These are phyloP conservation scores for Drosophila koepferae DNA, from an alignment of 2,888 invertebrate genomes.

Conservation along the genomic window DNA sequence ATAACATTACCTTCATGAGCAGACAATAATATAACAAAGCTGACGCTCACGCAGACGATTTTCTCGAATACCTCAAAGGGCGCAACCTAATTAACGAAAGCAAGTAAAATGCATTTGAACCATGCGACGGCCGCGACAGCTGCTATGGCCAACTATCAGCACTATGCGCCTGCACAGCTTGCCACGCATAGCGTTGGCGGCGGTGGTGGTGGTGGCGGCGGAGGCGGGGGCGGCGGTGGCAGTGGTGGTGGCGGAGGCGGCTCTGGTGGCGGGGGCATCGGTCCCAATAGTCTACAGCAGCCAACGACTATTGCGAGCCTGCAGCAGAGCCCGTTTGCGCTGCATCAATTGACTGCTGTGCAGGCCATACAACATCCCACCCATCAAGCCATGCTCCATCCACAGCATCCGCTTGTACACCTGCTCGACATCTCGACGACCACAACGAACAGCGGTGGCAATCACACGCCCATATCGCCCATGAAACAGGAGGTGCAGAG, in stretches of 20 bases:
- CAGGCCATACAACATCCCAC: conserved; percentile 83
- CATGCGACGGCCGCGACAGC: conserved; percentile 81
- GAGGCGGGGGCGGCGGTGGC: conserved; percentile 57
- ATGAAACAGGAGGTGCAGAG: conserved; percentile 81
- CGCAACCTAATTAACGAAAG: conserved; percentile 46
- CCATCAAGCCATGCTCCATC: conserved; percentile 83
- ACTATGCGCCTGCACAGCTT: conserved; percentile 82
- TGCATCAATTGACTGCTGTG: conserved; percentile 82
- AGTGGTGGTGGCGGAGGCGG: conserved; percentile 49
- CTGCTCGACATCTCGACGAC: conserved; percentile 82
- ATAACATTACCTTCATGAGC: conserved; percentile 58
- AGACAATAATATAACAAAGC: conserved; percentile 66
- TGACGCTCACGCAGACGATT: conserved; percentile 39
- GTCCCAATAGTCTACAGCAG: conserved; percentile 73
- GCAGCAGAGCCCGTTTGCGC: conserved; percentile 80
- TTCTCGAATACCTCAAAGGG: conserved; percentile 77
- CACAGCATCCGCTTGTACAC: conserved; percentile 82
- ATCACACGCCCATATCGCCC: conserved; percentile 80
- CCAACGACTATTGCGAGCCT: conserved; percentile 78
- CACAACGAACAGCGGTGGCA: conserved; percentile 75
- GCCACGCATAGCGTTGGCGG: conserved; percentile 69
- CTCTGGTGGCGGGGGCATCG: conserved; percentile 50
- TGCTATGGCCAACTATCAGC: conserved; percentile 83
- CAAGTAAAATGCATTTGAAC: conserved; percentile 80
- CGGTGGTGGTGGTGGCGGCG: conserved; percentile 55